Conservation (phyloP, 1,140 invertebrate species). For the Eriocheir sinensis region DNA sequence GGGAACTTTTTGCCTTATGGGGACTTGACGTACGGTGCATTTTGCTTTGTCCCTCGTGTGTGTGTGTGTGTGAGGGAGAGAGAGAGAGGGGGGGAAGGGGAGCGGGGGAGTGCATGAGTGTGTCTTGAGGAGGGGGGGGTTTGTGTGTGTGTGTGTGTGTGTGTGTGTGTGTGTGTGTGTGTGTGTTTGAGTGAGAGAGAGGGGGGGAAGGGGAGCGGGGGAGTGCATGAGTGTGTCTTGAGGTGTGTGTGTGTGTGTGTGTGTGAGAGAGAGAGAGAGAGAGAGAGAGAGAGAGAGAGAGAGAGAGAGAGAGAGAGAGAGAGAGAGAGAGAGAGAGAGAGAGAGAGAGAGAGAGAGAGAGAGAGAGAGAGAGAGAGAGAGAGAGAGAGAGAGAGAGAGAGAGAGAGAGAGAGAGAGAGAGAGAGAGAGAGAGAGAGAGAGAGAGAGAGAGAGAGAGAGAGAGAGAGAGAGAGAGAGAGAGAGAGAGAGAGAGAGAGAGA, state of each 20-base stretch:
- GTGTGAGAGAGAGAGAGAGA: background rate
- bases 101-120: background rate
- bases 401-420: constrained; percentile 13
- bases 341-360: constrained; percentile 9
- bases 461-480: background rate
- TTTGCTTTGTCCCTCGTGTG: too few species aligned
- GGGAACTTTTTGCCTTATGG: too few species aligned
- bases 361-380: constrained; percentile 26
- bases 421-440: background rate
- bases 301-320: background rate
- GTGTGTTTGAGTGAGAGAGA: background rate
- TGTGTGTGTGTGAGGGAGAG: background rate
- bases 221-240: too few species aligned
- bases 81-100: background rate
- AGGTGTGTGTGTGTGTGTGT: too few species aligned
- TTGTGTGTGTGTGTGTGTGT: too few species aligned
- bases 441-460: background rate
- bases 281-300: background rate
- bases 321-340: constrained; percentile 44
- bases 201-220: background rate
- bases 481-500: constrained; percentile 29
- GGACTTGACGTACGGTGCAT: too few species aligned
- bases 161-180: too few species aligned
- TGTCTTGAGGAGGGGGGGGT: background rate
- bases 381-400: constrained; percentile 26